These are phyloP conservation scores for Habroteleia sp. DNA, from an alignment of 2,888 invertebrate genomes.

Conservation along the genomic window DNA sequence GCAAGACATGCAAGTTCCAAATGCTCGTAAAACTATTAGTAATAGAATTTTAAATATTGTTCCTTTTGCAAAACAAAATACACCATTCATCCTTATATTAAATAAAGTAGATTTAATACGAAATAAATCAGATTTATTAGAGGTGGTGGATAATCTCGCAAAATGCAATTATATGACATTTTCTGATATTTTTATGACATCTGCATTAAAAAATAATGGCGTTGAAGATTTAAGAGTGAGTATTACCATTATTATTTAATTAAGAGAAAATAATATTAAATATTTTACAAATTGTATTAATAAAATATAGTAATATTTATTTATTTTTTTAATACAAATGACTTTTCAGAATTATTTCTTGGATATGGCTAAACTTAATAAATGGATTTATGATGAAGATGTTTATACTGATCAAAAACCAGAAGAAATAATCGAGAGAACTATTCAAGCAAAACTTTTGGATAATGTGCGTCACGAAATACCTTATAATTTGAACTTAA, in stretches of 20 bases:
- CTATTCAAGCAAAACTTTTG: slow-evolving; percentile 91
- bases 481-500: slow-evolving; percentile 88
- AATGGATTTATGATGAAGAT: slow-evolving; percentile 86
- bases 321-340: slow-evolving; percentile 10
- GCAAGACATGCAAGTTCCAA: slow-evolving; percentile 90
- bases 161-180: slow-evolving; percentile 88
- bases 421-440: slow-evolving; percentile 86
- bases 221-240: slow-evolving; percentile 86
- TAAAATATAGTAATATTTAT: too few species aligned
- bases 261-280: too few species aligned
- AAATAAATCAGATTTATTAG: slow-evolving; percentile 85
- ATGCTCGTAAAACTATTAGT: slow-evolving; percentile 86
- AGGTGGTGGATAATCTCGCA: slow-evolving; percentile 87
- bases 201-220: slow-evolving; percentile 90
- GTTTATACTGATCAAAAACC: slow-evolving; percentile 89
- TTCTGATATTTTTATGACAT: slow-evolving; percentile 94
- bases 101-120: slow-evolving; percentile 92
- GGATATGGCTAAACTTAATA: slow-evolving; percentile 84
- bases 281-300: not conserved
- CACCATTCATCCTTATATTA: slow-evolving; percentile 89
- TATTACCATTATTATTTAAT: too few species aligned
- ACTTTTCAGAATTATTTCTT: slow-evolving; percentile 85
- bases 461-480: slow-evolving; percentile 92
- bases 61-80: slow-evolving; percentile 80
- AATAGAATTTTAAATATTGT: slow-evolving; percentile 87